Evolutionary conservation across 1,140 invertebrate species (phyloP), one percentile per base, ranked within the genome.

Genomic region (Hypsibius dujardini): DNA sequence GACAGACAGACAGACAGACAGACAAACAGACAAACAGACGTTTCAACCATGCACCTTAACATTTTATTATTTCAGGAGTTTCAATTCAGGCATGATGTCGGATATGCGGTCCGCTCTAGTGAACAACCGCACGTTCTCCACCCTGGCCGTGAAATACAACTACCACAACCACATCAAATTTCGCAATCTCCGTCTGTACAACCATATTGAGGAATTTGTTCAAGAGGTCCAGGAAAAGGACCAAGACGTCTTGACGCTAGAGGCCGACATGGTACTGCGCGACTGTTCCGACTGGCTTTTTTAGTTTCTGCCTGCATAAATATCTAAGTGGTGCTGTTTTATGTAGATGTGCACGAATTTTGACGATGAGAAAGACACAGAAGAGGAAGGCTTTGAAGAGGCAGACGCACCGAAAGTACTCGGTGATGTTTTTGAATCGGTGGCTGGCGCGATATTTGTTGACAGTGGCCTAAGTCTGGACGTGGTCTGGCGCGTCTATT

Each of bases 51-150:
- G 28, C 28, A 28, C 28, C 28, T 28, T 73, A 77, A 77, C 1
- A 76, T 7, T 56, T 67, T 67, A 3, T 40, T 84, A 83, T 73
- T 77, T 77, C 0, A 76, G 84, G 71, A 71, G 74, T 71, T 83
- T 88, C 77, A 85, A 80, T 59, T 91, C 90, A 0, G 93, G 92
- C 1, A 84, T 90, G 47, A 79, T 97, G 7, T 96, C 92, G 0
- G 92, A 96, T 82, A 78, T 97, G 50, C 81, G 93, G 47, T 94
- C 92, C 15, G 90, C 94, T 0, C 80, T 98, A 1, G 94, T 97
- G 0, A 97, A 97, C 77, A 98, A 97, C 77, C 86, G 89, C 70
- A 95, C 91, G 0, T 92, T 97, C 78, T 92, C 90, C 0, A 88
- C 88, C 50, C 83, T 95, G 47, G 84, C 88, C 69, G 90, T 96